Evolutionary conservation across 2,888 invertebrate genomes (phyloP).

Genomic region (Idaea straminata): DNA sequence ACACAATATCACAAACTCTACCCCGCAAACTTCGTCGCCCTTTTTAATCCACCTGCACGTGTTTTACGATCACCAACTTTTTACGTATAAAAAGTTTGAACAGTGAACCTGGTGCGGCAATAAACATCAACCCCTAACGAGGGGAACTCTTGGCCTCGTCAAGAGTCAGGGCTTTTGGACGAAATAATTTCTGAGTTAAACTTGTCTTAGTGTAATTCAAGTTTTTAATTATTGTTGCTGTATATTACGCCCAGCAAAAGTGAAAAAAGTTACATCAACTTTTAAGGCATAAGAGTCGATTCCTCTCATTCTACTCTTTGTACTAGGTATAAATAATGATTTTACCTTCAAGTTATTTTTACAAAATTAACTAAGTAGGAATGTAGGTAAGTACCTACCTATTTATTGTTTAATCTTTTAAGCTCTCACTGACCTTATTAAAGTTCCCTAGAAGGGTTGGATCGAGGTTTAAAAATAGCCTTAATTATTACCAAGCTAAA

Average conservation of each 20-base stretch:
- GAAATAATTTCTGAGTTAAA: not conserved
- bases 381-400: not conserved
- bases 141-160: conserved; percentile 18
- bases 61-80: conserved; percentile 73
- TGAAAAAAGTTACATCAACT: no score
- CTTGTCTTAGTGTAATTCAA: not conserved
- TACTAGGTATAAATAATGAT: not conserved
- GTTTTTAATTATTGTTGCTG: not conserved
- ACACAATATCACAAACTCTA: conserved; percentile 24
- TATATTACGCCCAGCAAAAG: not conserved
- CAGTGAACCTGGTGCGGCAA: conserved; percentile 50
- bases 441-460: conserved; percentile 13
- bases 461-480: not conserved
- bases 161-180: not conserved
- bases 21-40: conserved; percentile 45
- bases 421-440: conserved; percentile 34
- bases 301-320: not conserved
- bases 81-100: conserved; percentile 65
- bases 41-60: conserved; percentile 71
- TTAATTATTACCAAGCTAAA: not conserved
- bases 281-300: not conserved
- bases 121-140: conserved; percentile 52
- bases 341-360: conserved; percentile 35
- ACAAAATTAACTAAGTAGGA: conserved; percentile 29
- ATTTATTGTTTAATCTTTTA: conserved; percentile 53